Percentiles rank a stretch among this genome's conserved stretches.
phyloP scores from a whole-genome alignment of 2,113 vertebrate genomes.

The Bufo gargarizans region DNA sequence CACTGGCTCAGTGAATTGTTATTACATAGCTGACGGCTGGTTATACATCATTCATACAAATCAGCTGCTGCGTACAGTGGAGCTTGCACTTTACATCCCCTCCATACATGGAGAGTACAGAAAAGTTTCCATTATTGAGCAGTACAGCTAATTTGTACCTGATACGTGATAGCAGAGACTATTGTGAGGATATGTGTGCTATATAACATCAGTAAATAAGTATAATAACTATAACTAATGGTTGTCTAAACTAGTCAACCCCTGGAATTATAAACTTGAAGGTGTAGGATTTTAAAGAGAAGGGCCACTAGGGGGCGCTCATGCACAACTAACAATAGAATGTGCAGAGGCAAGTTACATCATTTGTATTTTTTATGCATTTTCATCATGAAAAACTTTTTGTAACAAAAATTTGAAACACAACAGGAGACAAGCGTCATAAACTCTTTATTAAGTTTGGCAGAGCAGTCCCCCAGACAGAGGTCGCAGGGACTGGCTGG shows the following conservation, averaged over 20 bases:
- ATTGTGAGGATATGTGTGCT: no score
- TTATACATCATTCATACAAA: not conserved
- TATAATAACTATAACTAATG: no score
- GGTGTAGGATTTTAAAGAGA: not conserved
- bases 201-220: no score
- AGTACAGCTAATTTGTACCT: no score
- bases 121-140: no score
- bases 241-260: no score
- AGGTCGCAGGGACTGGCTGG: no score
- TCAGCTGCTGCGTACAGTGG: not conserved
- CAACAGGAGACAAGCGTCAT: not conserved
- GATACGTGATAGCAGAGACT: no score
- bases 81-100: not conserved
- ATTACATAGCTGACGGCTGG: not conserved
- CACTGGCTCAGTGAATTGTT: not conserved
- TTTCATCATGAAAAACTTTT: not conserved
- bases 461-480: no score
- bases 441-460: not conserved
- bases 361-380: not conserved
- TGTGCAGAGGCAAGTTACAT: not conserved
- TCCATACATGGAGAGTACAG: not conserved
- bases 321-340: not conserved
- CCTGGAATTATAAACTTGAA: no score
- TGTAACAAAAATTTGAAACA: not conserved
- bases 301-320: not conserved